Percentiles rank a stretch among this genome's conserved stretches.
phyloP scores from a whole-genome alignment of 2,113 vertebrate genomes.

The Phainopepla nitens region DNA sequence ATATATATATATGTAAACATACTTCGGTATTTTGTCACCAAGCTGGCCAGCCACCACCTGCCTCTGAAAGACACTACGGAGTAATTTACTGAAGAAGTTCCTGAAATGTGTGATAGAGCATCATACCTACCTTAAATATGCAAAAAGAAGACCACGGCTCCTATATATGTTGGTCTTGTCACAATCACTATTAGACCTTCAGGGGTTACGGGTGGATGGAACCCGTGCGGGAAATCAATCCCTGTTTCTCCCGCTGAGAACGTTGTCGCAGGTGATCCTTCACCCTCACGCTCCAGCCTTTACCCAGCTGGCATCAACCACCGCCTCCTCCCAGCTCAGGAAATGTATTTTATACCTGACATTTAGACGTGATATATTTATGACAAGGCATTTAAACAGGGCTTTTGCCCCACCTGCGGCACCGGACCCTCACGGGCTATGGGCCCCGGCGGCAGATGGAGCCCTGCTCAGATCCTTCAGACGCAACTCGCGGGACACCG shows the following conservation, averaged over 20 bases:
- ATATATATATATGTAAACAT: too few species aligned
- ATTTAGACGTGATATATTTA: neutral
- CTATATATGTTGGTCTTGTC: accelerated
- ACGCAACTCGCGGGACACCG: neutral
- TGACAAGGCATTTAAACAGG: neutral
- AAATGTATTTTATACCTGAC: neutral
- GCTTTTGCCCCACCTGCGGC: neutral
- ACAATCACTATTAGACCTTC: too few species aligned
- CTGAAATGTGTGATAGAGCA: neutral
- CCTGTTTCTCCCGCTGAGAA: accelerated
- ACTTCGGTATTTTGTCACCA: neutral
- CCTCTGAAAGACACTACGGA: neutral
- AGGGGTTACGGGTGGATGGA: too few species aligned
- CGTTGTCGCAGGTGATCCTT: accelerated
- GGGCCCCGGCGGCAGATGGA: neutral
- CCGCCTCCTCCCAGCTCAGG: neutral
- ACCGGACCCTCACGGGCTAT: neutral
- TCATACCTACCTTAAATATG: neutral
- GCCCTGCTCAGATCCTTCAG: too few species aligned
- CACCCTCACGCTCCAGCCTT: neutral
- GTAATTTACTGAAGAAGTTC: neutral
- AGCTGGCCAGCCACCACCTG: neutral
- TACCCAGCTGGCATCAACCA: accelerated
- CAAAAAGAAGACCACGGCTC: neutral
- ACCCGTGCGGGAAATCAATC: accelerated